phyloP scores from a whole-genome alignment of 2,113 vertebrate genomes.

The Circaetus gallicus region DNA sequence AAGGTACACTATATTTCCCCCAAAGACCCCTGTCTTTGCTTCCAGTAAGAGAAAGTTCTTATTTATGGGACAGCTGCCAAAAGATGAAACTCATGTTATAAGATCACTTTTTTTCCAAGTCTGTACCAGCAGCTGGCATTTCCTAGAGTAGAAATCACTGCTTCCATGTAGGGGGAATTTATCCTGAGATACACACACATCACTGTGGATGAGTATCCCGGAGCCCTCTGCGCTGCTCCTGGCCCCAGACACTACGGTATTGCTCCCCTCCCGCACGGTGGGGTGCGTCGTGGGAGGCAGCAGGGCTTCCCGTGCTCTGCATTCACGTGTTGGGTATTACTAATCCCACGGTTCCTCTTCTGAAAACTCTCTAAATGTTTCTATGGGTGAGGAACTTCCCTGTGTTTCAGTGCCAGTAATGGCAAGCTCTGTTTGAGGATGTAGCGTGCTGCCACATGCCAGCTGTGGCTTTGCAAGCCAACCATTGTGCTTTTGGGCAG shows the following conservation, averaged over 20 bases:
- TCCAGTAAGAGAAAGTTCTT: background rate
- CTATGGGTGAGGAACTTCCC: background rate
- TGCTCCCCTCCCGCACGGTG: background rate
- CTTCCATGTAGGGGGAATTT: background rate
- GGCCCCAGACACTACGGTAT: rapidly evolving
- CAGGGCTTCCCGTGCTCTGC: background rate
- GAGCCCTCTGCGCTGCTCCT: background rate
- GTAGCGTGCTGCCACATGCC: rapidly evolving
- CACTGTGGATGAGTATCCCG: background rate
- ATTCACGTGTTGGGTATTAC: background rate
- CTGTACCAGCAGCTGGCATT: background rate
- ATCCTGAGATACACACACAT: background rate
- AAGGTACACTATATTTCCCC: background rate
- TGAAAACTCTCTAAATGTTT: background rate
- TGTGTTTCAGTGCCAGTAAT: background rate
- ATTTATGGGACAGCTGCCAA: background rate
- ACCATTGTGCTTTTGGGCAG: background rate
- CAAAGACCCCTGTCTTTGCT: background rate
- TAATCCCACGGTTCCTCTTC: background rate
- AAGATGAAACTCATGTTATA: background rate
- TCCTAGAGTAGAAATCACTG: background rate
- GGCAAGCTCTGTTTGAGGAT: background rate
- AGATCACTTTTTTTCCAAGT: background rate
- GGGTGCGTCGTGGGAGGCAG: background rate
- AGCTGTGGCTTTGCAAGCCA: background rate